Evolutionary conservation across 2,113 vertebrate genomes (phyloP).

Genomic region (Vulpes lagopus): DNA sequence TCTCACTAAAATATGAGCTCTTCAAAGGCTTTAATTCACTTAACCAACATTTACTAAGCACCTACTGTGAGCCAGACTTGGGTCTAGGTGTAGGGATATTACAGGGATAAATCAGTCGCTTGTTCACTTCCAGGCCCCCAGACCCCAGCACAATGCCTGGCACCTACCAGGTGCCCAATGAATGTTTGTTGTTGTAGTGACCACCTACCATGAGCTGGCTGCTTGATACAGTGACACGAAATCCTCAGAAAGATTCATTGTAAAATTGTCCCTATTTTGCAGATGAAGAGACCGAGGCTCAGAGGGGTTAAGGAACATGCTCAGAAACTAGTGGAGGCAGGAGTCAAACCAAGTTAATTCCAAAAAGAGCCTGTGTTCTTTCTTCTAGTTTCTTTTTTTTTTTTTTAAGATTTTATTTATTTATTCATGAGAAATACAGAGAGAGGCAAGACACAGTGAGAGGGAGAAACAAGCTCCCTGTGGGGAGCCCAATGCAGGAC

Average conservation of each 20-base stretch:
- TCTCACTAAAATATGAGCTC: neutral
- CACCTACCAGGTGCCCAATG: no score
- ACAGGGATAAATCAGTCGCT: neutral
- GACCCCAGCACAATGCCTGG: neutral
- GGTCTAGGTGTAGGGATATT: neutral
- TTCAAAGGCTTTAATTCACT: neutral
- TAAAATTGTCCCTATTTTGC: neutral
- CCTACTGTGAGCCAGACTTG: neutral
- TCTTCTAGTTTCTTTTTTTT: neutral
- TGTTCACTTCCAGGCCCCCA: neutral
- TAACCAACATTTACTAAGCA: neutral
- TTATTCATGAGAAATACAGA: no score
- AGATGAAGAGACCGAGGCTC: neutral
- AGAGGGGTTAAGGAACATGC: neutral
- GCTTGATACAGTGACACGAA: neutral
- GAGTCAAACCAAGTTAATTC: neutral
- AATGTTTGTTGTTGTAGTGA: neutral
- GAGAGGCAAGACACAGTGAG: no score
- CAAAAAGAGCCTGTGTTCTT: neutral
- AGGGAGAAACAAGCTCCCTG: no score
- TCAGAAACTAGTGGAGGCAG: neutral
- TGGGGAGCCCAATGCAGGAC: no score
- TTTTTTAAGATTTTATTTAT: no score
- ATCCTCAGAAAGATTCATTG: neutral
- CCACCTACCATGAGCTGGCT: neutral